Evolutionary conservation across 2,113 vertebrate species (phyloP).

Genomic region (Micronisus gabar): DNA sequence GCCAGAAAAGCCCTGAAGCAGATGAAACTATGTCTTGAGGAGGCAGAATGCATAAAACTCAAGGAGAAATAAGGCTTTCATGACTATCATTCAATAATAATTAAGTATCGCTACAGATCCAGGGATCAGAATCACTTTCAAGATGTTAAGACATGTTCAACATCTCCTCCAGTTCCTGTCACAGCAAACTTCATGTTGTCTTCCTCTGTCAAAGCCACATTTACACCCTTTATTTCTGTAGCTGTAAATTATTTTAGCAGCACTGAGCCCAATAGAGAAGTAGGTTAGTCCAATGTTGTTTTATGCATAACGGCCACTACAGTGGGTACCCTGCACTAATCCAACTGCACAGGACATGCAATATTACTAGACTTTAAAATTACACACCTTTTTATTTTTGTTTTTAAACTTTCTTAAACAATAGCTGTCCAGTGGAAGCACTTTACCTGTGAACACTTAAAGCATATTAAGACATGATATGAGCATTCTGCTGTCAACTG

Average conservation of each 20-base stretch:
- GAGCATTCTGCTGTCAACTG: background rate
- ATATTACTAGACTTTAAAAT: background rate
- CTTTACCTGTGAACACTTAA: background rate
- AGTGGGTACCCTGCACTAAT: background rate
- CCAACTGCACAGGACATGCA: background rate
- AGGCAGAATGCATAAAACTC: background rate
- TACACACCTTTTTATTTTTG: background rate
- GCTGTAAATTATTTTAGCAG: conserved; percentile 6
- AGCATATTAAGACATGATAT: background rate
- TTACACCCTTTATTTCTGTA: background rate
- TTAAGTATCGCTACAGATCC: background rate
- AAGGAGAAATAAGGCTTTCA: background rate
- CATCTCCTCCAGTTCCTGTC: background rate
- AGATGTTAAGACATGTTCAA: background rate
- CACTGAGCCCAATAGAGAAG: background rate
- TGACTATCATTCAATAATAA: background rate
- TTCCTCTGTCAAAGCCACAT: conserved; percentile 18
- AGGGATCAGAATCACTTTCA: background rate
- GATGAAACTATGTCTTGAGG: background rate
- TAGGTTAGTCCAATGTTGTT: background rate
- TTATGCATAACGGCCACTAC: background rate
- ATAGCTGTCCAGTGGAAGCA: background rate
- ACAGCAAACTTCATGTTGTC: background rate
- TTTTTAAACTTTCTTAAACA: background rate
- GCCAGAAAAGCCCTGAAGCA: background rate